Evolutionary conservation across 2,113 vertebrate genomes (phyloP).

Genomic region (Aspiorhynchus laticeps): DNA sequence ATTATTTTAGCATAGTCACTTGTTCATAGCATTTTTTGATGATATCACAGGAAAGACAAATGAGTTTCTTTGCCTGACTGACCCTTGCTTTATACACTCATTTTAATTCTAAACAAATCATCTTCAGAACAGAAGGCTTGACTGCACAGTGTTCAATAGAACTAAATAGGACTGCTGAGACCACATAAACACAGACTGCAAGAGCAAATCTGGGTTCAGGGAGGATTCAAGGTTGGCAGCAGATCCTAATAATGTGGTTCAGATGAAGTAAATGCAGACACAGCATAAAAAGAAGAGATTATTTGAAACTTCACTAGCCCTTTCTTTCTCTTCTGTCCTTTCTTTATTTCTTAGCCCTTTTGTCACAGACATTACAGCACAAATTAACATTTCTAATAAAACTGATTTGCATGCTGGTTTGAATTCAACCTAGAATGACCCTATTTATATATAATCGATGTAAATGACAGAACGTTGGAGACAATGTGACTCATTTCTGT

Average conservation of each 20-base stretch:
- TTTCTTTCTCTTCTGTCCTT: not conserved
- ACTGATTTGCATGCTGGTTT: not conserved
- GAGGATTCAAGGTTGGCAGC: conserved; percentile 21
- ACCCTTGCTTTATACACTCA: not conserved
- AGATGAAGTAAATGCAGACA: conserved; percentile 12
- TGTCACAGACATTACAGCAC: not conserved
- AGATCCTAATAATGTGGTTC: conserved; percentile 5
- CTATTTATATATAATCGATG: not conserved
- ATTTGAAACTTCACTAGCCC: not conserved
- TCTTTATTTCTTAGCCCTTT: not conserved
- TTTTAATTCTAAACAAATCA: conserved; percentile 21
- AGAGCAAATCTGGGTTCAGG: not conserved
- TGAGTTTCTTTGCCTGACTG: not conserved
- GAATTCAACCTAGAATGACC: not conserved
- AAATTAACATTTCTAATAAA: not conserved
- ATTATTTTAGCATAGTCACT: not conserved
- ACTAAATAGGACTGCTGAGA: conserved; percentile 20
- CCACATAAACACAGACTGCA: conserved; percentile 23
- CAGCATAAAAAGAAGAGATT: not conserved
- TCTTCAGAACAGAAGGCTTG: not conserved
- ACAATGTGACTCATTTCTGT: not conserved
- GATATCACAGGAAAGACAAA: conserved; percentile 20
- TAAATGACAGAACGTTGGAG: not conserved
- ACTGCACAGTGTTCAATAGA: not conserved
- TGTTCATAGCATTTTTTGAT: not conserved